phyloP scores from a whole-genome alignment of 2,113 vertebrate genomes.

The Etheostoma cragini region DNA sequence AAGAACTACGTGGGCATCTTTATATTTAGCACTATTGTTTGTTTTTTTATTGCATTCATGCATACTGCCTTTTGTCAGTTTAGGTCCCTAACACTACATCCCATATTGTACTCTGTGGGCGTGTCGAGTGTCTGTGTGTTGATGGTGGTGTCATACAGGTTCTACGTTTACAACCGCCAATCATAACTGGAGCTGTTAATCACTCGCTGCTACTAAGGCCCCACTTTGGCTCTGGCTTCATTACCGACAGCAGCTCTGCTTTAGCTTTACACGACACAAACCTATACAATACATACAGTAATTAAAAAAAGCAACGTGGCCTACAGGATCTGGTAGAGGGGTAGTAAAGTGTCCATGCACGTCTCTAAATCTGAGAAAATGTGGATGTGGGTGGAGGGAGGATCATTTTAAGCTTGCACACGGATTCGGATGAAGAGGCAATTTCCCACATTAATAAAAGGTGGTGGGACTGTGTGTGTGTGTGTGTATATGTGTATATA shows the following conservation, averaged over 20 bases:
- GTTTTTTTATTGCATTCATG: slow-evolving; percentile 7
- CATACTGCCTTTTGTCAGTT: slow-evolving; percentile 31
- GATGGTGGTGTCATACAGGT: neutral
- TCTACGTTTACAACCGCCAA: slow-evolving; percentile 23
- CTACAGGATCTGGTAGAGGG: no score
- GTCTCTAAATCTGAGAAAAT: no score
- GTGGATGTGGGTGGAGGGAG: no score
- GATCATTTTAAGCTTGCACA: no score
- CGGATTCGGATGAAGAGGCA: no score
- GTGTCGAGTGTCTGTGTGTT: neutral
- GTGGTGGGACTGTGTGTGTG: no score
- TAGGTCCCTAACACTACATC: slow-evolving; percentile 27
- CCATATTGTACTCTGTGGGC: neutral
- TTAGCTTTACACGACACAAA: neutral
- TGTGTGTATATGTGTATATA: no score
- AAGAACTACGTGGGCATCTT: neutral
- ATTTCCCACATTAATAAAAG: no score
- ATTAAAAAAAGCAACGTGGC: no score
- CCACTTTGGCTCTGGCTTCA: neutral
- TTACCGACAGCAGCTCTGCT: neutral
- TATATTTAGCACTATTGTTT: neutral
- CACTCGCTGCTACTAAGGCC: neutral
- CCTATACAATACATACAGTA: no score
- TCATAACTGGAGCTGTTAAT: slow-evolving; percentile 22
- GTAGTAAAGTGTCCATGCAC: no score